Evolutionary conservation across 2,888 invertebrate genomes (phyloP).

Genomic region (Tenthredo mesomela): DNA sequence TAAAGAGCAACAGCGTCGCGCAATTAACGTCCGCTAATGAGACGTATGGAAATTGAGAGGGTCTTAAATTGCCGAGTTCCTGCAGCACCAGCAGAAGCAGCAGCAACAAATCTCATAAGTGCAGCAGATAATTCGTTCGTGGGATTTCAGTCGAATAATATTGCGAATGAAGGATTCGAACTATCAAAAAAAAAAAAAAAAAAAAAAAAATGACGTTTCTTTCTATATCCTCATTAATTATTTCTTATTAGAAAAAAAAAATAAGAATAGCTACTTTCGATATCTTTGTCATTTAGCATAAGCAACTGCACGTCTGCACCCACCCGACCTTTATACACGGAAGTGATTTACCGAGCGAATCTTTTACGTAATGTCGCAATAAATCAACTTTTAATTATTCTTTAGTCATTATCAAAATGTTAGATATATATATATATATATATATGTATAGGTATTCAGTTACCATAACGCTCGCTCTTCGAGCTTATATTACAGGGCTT

Average conservation of each 20-base stretch:
- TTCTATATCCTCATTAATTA: too few relatives aligned
- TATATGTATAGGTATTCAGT: neutral
- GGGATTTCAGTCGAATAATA: neutral
- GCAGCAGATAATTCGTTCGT: neutral
- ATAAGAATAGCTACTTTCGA: neutral
- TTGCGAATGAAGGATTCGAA: too few relatives aligned
- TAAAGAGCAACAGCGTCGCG: conserved; percentile 38
- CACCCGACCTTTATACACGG: neutral
- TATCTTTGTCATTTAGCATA: neutral
- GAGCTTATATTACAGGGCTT: neutral
- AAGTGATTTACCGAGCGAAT: conserved; percentile 11
- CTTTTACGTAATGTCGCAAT: conserved; percentile 43
- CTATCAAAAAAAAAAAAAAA: too few relatives aligned
- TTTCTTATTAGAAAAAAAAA: neutral
- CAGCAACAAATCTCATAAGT: neutral
- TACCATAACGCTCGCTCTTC: neutral
- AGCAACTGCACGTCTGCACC: neutral
- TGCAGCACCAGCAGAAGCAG: neutral
- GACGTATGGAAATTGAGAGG: conserved; percentile 41
- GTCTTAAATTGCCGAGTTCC: conserved; percentile 22
- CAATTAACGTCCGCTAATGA: conserved; percentile 42
- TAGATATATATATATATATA: neutral
- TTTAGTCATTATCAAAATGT: conserved; percentile 42
- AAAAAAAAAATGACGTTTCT: neutral
- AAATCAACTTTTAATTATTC: conserved; percentile 48